Percentiles rank a stretch among this genome's conserved stretches.
Evolutionary conservation across 2,888 invertebrate genomes (phyloP).

Genomic region (Lepidocyrtinus sp.): DNA sequence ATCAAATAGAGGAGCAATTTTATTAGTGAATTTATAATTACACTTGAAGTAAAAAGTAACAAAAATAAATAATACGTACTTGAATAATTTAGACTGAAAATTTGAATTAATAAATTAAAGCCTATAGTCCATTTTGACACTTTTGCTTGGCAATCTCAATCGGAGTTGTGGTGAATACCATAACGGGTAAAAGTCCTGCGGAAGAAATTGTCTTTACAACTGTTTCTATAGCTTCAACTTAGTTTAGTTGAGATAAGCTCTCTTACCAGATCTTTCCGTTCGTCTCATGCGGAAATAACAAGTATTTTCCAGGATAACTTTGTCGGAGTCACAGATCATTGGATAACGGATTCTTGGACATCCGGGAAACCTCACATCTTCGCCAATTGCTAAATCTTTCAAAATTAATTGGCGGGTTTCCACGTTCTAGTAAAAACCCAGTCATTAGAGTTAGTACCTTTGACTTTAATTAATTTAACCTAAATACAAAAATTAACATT

Average conservation of each 20-base stretch:
- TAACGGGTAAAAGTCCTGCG: conserved; percentile 18
- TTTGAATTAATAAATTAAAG: too few species aligned
- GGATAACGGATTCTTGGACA: conserved; percentile 48
- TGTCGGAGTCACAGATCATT: conserved; percentile 37
- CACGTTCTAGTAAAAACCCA: conserved; percentile 14
- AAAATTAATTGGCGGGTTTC: conserved; percentile 21
- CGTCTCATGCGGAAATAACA: conserved; percentile 52
- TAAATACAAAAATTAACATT: not conserved
- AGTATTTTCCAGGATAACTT: conserved; percentile 27
- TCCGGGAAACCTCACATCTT: conserved; percentile 23
- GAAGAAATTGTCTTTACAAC: too few species aligned
- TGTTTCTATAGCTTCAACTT: too few species aligned
- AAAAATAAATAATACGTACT: too few species aligned
- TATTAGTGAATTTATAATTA: too few species aligned
- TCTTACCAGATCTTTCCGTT: conserved; percentile 25
- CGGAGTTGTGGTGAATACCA: conserved; percentile 19
- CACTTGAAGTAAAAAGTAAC: too few species aligned
- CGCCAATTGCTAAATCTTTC: conserved; percentile 25
- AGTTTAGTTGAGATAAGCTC: not conserved
- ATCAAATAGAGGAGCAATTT: too few species aligned
- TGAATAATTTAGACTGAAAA: too few species aligned
- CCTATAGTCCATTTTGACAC: conserved; percentile 28
- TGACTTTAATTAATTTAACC: too few species aligned
- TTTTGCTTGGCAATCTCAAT: conserved; percentile 31
- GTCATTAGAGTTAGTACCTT: too few species aligned